Conservation (phyloP, 2,888 invertebrate genomes). For the Gastracanthus pulcherrimus region DNA sequence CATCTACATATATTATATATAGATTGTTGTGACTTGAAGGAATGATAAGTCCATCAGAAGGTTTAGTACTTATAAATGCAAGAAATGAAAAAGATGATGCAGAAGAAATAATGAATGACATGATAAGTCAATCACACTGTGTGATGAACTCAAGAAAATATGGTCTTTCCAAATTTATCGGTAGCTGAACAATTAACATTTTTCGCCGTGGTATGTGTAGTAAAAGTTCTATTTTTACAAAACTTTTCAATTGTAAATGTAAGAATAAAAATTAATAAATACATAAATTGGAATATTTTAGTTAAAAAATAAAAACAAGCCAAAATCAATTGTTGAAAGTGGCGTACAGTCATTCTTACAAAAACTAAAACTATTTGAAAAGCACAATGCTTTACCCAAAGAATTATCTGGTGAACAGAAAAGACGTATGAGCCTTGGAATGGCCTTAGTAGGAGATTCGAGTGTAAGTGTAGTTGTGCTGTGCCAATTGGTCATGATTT, state of each 20-base stretch:
- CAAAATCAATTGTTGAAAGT: conserved; percentile 75
- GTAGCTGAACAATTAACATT: conserved; percentile 89
- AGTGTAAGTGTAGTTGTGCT: conserved; percentile 70
- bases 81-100: conserved; percentile 84
- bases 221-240: conserved; percentile 24
- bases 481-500: neutral
- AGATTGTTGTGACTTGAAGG: conserved; percentile 64
- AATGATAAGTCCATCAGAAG: conserved; percentile 84
- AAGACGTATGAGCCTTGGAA: conserved; percentile 89
- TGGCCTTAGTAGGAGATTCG: conserved; percentile 88
- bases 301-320: conserved; percentile 81
- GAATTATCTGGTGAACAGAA: conserved; percentile 95
- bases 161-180: conserved; percentile 88
- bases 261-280: neutral
- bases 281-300: conserved; percentile 69
- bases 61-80: conserved; percentile 84
- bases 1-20: too few relatives aligned
- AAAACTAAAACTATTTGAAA: conserved; percentile 82
- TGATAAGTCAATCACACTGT: too few relatives aligned
- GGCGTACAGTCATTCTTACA: conserved; percentile 81
- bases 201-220: conserved; percentile 85
- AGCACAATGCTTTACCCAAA: conserved; percentile 80
- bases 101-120: conserved; percentile 81
- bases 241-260: conserved; percentile 15
- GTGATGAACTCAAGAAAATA: conserved; percentile 92